Base-by-base conservation (phyloP, 2,888 invertebrate genomes). In the Cryptocephalus moraei region DNA sequence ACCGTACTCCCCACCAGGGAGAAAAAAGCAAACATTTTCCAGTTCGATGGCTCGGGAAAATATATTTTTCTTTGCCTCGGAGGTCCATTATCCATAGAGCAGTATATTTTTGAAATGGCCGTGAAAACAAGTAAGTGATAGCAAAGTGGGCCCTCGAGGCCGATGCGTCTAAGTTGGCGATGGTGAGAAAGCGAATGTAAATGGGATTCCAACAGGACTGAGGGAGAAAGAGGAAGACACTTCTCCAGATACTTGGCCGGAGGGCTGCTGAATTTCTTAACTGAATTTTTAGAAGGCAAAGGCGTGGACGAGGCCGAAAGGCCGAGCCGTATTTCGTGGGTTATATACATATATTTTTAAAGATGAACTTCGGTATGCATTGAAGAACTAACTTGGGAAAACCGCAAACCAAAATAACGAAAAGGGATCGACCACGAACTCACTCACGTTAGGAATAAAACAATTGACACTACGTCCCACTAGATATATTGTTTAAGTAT, bases 91-190 rank as follows among this genome's bases (percentile, higher is more conserved):
- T 60, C 57, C 55, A 48, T 56, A 51, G 56, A 55, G 53, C 56
- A 53, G 56, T 59, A 60, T 60, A 60, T 61, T 60, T 58, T 58
- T 57, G 47, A 57, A 60, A 58, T 55, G 57, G 57, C 56, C 58
- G 54, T 53, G 60, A 60, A 62, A 62, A 59, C 58, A 60, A 58
- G 60, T 61, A 62, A 63, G 63, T 63, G 62, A 62, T 61, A 62
- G 56, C 55, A 59, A 60, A 62, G 62, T 62, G 61, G 61, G 51
- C 62, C 61, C 63, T 54, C 43, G 62, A 59, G 63, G 58, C 56
- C 60, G 52, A 61, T 62, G 57, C 56, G 53, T 62, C 57, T 56
- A 53, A 48, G 46, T 53, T 45, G 51, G 54, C 57, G 54, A 57
- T 57, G 58, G 58, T 57, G 58, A 56, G 59, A 56, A 60, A 55